phyloP scores from a whole-genome alignment of 92 coral and sea anemone genomes.

The Porites lobata region DNA sequence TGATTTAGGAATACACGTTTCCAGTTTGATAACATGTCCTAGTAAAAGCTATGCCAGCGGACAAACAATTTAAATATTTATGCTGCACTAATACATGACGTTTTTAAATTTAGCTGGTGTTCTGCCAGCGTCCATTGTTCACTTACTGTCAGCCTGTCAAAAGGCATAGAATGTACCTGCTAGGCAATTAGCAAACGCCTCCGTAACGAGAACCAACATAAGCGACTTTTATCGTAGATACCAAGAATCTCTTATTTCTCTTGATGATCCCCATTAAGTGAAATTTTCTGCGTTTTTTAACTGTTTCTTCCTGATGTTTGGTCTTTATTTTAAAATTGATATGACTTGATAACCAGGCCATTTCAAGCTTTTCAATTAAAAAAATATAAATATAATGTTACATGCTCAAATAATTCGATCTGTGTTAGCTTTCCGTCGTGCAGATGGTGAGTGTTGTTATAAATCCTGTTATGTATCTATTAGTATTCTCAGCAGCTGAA shows the following conservation, averaged over 20 bases:
- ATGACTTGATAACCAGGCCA: too few species aligned
- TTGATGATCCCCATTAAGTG: too few species aligned
- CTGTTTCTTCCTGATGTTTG: too few species aligned
- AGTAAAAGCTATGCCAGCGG: background rate
- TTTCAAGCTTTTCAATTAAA: too few species aligned
- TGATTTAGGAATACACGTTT: background rate
- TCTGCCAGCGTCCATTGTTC: constrained; percentile 52
- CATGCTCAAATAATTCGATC: background rate
- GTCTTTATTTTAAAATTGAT: too few species aligned
- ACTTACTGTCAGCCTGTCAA: constrained; percentile 24
- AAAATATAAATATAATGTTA: too few species aligned
- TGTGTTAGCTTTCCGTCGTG: background rate
- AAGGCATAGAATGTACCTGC: background rate
- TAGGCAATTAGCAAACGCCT: background rate
- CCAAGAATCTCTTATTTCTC: too few species aligned
- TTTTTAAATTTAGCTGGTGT: constrained; percentile 9
- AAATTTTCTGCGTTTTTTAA: background rate
- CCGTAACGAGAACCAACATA: background rate
- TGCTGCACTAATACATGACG: background rate
- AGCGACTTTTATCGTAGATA: background rate
- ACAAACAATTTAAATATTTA: constrained; percentile 2
- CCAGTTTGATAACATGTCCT: background rate
- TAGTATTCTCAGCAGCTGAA: background rate
- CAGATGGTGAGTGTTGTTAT: background rate
- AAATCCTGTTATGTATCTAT: background rate